Evolutionary conservation across 2,888 invertebrate species (phyloP), one percentile per base, ranked within the genome.

Genomic region (Agonopterix alstromeriana): DNA sequence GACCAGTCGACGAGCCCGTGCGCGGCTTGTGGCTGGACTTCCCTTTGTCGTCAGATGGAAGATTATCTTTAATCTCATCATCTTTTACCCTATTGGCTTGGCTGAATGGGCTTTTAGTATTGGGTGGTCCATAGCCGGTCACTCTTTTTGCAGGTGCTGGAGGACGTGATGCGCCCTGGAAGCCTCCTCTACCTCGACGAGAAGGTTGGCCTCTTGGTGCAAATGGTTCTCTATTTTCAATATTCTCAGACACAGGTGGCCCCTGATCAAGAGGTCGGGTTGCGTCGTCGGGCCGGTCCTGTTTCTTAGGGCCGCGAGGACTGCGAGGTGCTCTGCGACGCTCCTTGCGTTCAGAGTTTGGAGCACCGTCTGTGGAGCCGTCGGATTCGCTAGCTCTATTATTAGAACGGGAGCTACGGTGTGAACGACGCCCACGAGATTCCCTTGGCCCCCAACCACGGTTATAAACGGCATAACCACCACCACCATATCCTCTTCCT

Each of bases 161-260:
- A 8, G 84, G 86, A n/a, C 88, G 74, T 2, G 76, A 57, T 1
- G 81, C 65, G 14, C 87, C 87, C 56, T 85, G 86, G 59, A 86
- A 87, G 35, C 87, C 87, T 10, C 94, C 95, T 53, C 97, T 90
- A 4, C 97, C 97, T 50, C 97, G 92, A 46, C 97, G 90, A 1
- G 96, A 96, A 0, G 97, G 97, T 75, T 97, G 97, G 0, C 97
- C 97, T 14, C 96, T 91, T 0, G 97, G 97, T 1, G 95, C 93
- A 79, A 96, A 96, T 45, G 94, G 94, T 65, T 94, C 94, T 50
- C 92, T 84, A 55, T 85, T 87, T 69, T 85, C 82, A 74, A 90
- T 60, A 10, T 73, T 70, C 54, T 86, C 84, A 9, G 63, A 52
- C 9, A 61, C 48, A 35, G 62, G 56, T 42, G 60, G 54, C 7